Evolutionary conservation across 2,797 vertebrate species (phyloP).

Genomic region (Bucorvus abyssinicus): DNA sequence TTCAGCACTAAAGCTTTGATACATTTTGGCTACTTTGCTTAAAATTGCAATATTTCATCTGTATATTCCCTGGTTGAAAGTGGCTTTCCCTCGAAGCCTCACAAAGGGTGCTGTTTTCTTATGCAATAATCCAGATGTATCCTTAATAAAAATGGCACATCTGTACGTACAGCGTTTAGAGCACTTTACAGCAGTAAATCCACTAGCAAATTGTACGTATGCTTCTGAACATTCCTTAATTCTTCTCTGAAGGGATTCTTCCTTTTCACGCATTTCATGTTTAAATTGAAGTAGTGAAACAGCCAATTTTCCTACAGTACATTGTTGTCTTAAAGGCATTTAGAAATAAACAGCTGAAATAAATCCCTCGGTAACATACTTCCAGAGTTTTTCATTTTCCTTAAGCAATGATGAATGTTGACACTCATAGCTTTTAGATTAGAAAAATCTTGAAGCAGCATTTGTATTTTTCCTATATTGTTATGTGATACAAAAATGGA

Average conservation of each 20-base stretch:
- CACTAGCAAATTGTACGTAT: neutral
- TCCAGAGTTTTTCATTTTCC: neutral
- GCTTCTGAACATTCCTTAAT: neutral
- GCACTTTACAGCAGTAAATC: neutral
- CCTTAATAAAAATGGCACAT: neutral
- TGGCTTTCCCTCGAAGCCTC: neutral
- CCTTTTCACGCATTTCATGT: neutral
- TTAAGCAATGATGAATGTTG: neutral
- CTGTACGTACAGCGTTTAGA: neutral
- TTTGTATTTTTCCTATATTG: neutral
- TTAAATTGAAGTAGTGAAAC: neutral
- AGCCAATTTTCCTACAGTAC: neutral
- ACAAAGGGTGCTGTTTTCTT: neutral
- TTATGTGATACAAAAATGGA: neutral
- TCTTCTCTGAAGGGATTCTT: neutral
- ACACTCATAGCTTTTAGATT: neutral
- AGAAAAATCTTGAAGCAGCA: neutral
- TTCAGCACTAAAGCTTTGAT: neutral
- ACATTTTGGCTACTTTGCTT: neutral
- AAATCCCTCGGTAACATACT: neutral
- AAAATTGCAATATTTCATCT: neutral
- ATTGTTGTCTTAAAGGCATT: slow-evolving; percentile 11
- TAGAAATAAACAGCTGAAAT: slow-evolving; percentile 28
- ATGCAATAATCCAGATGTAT: neutral
- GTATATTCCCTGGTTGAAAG: neutral